A percentile compares a stretch with the other conserved stretches of the same genome.
These are phyloP conservation scores for Syrphus vitripennis DNA, from an alignment of 2,888 invertebrate genomes.

Conservation along the genomic window DNA sequence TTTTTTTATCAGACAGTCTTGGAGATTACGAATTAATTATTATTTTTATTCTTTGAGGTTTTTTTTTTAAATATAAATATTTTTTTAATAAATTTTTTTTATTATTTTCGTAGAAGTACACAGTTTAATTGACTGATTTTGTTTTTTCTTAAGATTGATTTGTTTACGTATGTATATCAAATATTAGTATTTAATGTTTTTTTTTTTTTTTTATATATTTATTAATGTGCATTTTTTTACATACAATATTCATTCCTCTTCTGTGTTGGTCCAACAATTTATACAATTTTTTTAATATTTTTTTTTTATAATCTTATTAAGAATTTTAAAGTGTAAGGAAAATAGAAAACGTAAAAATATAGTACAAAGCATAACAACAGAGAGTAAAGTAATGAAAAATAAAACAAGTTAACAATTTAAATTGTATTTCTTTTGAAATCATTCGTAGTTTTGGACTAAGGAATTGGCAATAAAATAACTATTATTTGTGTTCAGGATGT, in stretches of 20 bases:
- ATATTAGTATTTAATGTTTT: not conserved
- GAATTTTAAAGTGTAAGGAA: not conserved
- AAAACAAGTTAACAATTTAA: not conserved
- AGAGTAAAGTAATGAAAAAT: not conserved
- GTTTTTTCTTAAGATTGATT: not conserved
- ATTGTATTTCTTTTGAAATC: not conserved
- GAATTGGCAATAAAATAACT: too few species aligned
- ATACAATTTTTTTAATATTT: not conserved
- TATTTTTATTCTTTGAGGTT: conserved; percentile 1
- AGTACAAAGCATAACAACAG: not conserved
- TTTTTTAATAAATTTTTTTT: conserved; percentile 34
- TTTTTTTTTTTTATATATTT: not conserved
- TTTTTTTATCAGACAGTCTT: conserved; percentile 57
- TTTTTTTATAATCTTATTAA: not conserved
- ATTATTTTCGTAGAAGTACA: conserved; percentile 42
- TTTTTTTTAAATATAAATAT: not conserved
- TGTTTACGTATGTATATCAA: conserved; percentile 9
- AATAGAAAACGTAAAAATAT: not conserved
- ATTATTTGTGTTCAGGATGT: too few species aligned
- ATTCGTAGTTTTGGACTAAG: too few species aligned
- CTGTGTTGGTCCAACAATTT: conserved; percentile 64
- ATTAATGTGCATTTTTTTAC: not conserved
- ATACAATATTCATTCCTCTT: conserved; percentile 15
- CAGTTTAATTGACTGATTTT: conserved; percentile 62
- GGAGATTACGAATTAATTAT: conserved; percentile 52